Evolutionary conservation across 2,888 invertebrate genomes (phyloP), one percentile per base, ranked within the genome.

Genomic region (Vandiemenella viatica): DNA sequence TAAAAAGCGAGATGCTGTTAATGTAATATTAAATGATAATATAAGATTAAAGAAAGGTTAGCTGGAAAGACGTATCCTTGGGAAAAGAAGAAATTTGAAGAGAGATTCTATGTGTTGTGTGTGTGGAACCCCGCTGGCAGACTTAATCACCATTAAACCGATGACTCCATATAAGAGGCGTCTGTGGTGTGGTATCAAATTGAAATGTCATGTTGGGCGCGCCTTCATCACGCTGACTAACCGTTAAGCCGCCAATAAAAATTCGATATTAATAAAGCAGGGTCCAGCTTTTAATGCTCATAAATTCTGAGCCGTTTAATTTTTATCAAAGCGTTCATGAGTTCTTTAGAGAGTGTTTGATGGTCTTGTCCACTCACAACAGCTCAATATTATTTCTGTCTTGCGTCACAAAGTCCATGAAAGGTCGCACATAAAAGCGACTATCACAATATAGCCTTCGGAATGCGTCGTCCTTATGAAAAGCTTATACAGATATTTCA

Each of bases 211-310:
- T 51, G 51, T 51, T 43, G 32, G 22, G 22, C 22, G 8, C 23
- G 37, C 46, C 45, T 50, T 48, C 51, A 51, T 51, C 45, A 48
- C 42, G 37, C 22, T 10, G 16, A 5, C 21, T 26, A 40, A 45
- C 45, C 47, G 47, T 50, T 50, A 50, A 50, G 44, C 41, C 18
- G 21, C 38, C 42, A 47, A 51, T 51, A 51, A 51, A 51, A 51
- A 48, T 47, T 51, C 51, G 23, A 51, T 51, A 51, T 51, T 51
- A 51, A 51, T 51, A 48, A 48, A 42, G 32, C 43, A 40, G 37
- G 20, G 50, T 48, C 48, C 22, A 41, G 45, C 51, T 48, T 51
- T 50, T 43, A 51, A 51, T 48, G 51, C 48, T 45, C 51, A 51
- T 51, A 51, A 51, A 51, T 51, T 51, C 42, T 23, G 41, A 32